phyloP scores from a whole-genome alignment of 2,888 invertebrate genomes.

The Sinotaia quadrata region DNA sequence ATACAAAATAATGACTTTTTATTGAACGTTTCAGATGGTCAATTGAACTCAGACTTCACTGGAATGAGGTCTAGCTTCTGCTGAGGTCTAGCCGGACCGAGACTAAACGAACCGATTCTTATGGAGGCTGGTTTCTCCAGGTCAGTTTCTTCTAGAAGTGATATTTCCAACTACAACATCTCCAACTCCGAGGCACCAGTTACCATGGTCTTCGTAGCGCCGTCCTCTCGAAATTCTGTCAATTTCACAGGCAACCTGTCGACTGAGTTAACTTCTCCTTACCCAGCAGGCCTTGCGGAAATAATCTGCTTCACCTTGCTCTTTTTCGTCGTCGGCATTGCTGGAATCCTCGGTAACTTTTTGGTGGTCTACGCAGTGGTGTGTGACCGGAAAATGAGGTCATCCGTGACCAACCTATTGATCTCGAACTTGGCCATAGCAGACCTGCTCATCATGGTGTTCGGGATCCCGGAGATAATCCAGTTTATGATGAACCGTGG shows the following conservation, averaged over 20 bases:
- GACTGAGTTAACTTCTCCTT: background rate
- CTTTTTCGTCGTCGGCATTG: slow-evolving; percentile 65
- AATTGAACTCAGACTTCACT: no score
- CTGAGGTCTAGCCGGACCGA: no score
- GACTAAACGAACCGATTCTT: no score
- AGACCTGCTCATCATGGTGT: slow-evolving; percentile 69
- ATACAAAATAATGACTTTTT: no score
- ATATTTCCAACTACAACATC: no score
- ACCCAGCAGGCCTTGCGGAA: slow-evolving; percentile 29
- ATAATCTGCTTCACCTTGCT: slow-evolving; percentile 52
- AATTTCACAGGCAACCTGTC: background rate
- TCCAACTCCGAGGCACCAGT: no score
- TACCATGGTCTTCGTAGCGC: background rate
- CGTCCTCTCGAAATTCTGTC: background rate
- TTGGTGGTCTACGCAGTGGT: slow-evolving; percentile 70
- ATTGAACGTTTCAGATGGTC: no score
- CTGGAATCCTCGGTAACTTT: slow-evolving; percentile 69
- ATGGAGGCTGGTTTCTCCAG: no score
- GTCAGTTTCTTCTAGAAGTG: no score
- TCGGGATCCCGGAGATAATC: slow-evolving; percentile 71
- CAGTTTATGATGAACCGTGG: slow-evolving; percentile 68
- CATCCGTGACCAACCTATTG: slow-evolving; percentile 69
- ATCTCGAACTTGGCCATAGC: slow-evolving; percentile 70
- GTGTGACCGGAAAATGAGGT: slow-evolving; percentile 67
- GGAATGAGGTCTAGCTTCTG: no score